Conservation (phyloP, 1,140 invertebrate genomes). For the Homarus americanus region DNA sequence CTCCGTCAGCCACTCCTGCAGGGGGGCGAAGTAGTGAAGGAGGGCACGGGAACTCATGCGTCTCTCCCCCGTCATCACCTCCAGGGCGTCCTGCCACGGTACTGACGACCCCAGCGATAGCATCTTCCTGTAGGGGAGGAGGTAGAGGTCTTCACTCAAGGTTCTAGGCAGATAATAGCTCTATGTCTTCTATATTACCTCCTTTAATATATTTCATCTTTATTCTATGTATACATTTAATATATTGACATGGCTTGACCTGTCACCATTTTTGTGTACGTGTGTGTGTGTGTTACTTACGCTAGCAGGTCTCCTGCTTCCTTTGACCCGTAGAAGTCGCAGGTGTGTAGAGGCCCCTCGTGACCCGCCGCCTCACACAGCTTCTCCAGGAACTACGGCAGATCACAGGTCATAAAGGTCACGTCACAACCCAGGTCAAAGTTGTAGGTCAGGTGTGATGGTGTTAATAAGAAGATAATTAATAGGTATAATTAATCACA, state of each 20-base stretch:
- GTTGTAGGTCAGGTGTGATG: too few relatives aligned
- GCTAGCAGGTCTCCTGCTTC: neutral
- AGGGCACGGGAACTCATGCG: slow-evolving; percentile 86
- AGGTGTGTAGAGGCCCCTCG: neutral
- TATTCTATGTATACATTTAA: too few relatives aligned
- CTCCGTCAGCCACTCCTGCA: slow-evolving; percentile 54
- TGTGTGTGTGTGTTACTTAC: neutral
- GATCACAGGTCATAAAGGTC: neutral
- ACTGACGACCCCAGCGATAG: slow-evolving; percentile 87
- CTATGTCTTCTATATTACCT: too few relatives aligned
- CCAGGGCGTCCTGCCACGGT: slow-evolving; percentile 90
- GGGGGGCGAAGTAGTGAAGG: slow-evolving; percentile 87
- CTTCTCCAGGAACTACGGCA: slow-evolving; percentile 5
- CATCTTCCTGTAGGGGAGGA: slow-evolving; percentile 82
- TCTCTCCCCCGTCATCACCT: slow-evolving; percentile 87
- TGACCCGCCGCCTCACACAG: slow-evolving; percentile 30
- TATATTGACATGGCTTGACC: too few relatives aligned
- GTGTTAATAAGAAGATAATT: too few relatives aligned
- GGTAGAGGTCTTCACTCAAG: too few relatives aligned
- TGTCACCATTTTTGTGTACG: too few relatives aligned
- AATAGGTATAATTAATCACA: too few relatives aligned
- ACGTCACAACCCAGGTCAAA: neutral
- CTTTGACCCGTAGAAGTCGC: slow-evolving; percentile 25
- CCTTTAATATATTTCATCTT: too few relatives aligned
- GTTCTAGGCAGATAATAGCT: too few relatives aligned